Conservation (phyloP, 1,140 invertebrate species). For the Pissodes strobi region DNA sequence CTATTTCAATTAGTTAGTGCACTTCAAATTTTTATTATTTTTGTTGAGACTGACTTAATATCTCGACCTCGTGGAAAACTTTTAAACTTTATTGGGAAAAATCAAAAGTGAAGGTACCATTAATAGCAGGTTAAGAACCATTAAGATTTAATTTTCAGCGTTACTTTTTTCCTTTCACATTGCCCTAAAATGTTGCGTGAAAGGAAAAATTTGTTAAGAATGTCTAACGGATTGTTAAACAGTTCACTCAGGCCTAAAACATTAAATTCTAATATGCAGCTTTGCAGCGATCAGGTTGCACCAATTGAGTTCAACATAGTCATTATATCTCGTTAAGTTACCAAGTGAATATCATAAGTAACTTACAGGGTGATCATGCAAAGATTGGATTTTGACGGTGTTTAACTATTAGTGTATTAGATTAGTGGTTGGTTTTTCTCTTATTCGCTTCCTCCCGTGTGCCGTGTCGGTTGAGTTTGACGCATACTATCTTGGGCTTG, state of each 20-base stretch:
- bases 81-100: neutral
- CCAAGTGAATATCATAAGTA: neutral
- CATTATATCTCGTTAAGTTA: neutral
- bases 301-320: constrained; percentile 18
- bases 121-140: constrained; percentile 16
- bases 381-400: no score
- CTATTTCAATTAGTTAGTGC: no score
- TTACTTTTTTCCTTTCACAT: constrained; percentile 16
- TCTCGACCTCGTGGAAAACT: no score
- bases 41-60: no score
- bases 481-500: no score
- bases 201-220: constrained; percentile 11
- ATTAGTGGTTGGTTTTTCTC: no score
- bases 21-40: no score
- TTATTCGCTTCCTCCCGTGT: no score
- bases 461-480: no score
- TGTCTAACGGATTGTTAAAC: constrained; percentile 8
- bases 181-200: constrained; percentile 16
- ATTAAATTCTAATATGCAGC: constrained; percentile 24
- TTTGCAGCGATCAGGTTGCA: constrained; percentile 12
- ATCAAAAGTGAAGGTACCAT: constrained; percentile 20
- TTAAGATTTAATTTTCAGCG: neutral
- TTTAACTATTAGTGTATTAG: no score
- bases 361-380: no score
- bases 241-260: constrained; percentile 20